Base-by-base conservation (phyloP, 2,113 vertebrate genomes). In the Semnopithecus entellus region DNA sequence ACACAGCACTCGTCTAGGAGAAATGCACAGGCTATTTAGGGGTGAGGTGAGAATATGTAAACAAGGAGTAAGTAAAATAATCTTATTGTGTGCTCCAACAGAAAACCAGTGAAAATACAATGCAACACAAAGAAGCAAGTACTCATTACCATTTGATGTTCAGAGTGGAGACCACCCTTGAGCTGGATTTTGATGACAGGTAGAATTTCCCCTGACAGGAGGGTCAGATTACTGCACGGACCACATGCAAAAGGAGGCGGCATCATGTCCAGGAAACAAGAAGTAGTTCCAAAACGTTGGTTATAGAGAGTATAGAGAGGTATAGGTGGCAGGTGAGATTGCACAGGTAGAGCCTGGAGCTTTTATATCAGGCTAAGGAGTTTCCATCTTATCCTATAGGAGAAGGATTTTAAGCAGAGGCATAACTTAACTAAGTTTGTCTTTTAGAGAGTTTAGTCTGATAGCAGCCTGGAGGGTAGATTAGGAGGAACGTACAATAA, bases 371-470 rank as follows among this genome's bases (percentile, higher is more conserved):
- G 1, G 32, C 17, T 35, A 61, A 68, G 6, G 59, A 91, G 38
- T 68, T 88, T 66, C 72, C 75, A 72, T 55, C 10, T 17, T 61
- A 64, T 38, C 12, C 66, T 72, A 1, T 40, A 70, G 13, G 48
- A 87, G 11, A 50, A 20, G 18, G 38, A 16, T 30, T 88, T 76
- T 50, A 57, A 86, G 86, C 57, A 79, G 17, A 90, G 9, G 38
- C 38, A 35, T 76, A 43, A 91, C 40, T 38, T 70, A 70, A 66
- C 68, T 72, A 38, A 94, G 22, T 8, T 61, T 76, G 13, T 68
- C 50, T 90, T 92, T 96, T 82, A 55, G 55, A 38, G 86, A 79
- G 87, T 38, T 82, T n/a, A 75, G 72, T 50, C 70, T 18, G 13
- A 80, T 35, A 80, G 90, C 59, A 48, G 68, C 84, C 50, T 64